Percentiles rank a stretch among this genome's conserved stretches.
phyloP scores from a whole-genome alignment of 2,888 invertebrate genomes.

The Trisateles emortualis region DNA sequence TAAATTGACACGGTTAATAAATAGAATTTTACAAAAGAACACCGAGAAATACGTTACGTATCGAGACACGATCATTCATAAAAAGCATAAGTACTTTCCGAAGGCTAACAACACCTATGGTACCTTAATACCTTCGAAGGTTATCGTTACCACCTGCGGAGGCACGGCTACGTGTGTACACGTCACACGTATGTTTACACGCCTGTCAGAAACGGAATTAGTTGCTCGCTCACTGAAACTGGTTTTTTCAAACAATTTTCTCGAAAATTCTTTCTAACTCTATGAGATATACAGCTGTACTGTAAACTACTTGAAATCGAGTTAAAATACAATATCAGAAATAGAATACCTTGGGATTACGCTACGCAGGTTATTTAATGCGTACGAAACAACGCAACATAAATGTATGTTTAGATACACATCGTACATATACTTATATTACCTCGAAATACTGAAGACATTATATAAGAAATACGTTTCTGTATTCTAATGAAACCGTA shows the following conservation, averaged over 20 bases:
- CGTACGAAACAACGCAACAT: conserved; percentile 32
- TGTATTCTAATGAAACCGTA: conserved; percentile 15
- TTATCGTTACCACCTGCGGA: conserved; percentile 22
- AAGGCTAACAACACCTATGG: conserved; percentile 44
- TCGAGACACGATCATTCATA: conserved; percentile 39
- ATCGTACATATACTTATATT: conserved; percentile 13
- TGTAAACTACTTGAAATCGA: conserved; percentile 28
- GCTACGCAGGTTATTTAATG: conserved; percentile 37
- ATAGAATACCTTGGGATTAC: conserved; percentile 47
- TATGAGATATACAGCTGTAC: conserved; percentile 14
- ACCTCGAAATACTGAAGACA: conserved; percentile 18
- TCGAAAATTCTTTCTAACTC: conserved; percentile 24
- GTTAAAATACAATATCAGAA: conserved; percentile 41
- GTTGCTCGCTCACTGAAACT: conserved; percentile 5
- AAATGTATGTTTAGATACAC: conserved; percentile 34
- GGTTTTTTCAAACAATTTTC: conserved; percentile 12
- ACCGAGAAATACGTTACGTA: conserved; percentile 25
- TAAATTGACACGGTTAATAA: conserved; percentile 46
- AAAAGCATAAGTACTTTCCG: conserved; percentile 37
- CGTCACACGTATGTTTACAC: conserved; percentile 22
- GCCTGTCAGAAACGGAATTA: conserved; percentile 16
- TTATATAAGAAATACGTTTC: conserved; percentile 18
- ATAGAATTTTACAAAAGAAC: conserved; percentile 39
- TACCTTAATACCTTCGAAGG: conserved; percentile 33
- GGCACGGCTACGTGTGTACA: conserved; percentile 23